Evolutionary conservation across 2,797 vertebrate genomes (phyloP).

Genomic region (Pangasius djambal): DNA sequence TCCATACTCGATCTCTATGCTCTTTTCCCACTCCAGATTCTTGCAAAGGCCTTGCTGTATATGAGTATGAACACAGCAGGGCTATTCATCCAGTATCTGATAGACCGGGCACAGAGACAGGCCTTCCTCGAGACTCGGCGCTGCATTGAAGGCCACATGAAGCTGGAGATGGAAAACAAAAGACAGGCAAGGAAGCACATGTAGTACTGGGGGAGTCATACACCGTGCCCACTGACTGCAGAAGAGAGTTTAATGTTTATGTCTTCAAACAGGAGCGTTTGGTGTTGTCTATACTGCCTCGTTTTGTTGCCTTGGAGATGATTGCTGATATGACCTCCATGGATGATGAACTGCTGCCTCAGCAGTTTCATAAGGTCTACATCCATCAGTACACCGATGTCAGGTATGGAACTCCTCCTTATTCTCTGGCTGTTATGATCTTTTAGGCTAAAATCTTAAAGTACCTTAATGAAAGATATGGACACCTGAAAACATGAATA

Average conservation of each 20-base stretch:
- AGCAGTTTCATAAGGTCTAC: conserved; percentile 80
- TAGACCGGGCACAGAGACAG: conserved; percentile 78
- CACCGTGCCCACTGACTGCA: not conserved
- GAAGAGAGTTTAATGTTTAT: not conserved
- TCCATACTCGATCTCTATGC: not conserved
- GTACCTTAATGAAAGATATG: not conserved
- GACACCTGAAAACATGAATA: not conserved
- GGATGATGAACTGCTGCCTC: conserved; percentile 72
- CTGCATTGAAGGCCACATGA: conserved; percentile 78
- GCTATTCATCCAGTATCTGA: conserved; percentile 79
- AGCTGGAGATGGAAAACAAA: conserved; percentile 78
- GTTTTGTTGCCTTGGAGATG: conserved; percentile 83
- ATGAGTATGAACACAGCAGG: conserved; percentile 79
- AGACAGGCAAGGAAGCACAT: conserved; percentile 71
- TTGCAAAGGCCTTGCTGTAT: conserved; percentile 76
- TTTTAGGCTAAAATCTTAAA: not conserved
- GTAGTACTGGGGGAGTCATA: not conserved
- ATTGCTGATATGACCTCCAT: conserved; percentile 76
- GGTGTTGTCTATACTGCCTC: conserved; percentile 78
- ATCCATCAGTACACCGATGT: conserved; percentile 81
- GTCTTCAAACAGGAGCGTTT: conserved; percentile 69
- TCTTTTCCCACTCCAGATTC: conserved; percentile 60
- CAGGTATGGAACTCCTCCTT: conserved; percentile 63
- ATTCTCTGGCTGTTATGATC: not conserved
- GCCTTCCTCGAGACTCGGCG: conserved; percentile 80